A percentile compares a stretch with the other conserved stretches of the same genome.
Evolutionary conservation across 2,113 vertebrate species (phyloP).

Genomic region (Chloebia gouldiae): DNA sequence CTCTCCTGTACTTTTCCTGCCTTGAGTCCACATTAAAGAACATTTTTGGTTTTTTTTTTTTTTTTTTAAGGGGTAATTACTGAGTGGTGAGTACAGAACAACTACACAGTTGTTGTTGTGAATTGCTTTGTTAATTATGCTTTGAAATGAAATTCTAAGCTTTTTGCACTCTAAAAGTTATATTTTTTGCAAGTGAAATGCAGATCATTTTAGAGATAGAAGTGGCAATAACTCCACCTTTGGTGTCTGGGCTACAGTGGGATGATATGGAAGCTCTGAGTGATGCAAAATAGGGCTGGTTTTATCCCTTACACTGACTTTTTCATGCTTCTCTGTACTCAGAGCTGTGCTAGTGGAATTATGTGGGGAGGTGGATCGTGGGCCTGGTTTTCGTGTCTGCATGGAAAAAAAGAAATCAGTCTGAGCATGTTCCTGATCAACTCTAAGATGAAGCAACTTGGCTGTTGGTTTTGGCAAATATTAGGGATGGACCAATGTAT

Average conservation of each 20-base stretch:
- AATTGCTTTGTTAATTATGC: neutral
- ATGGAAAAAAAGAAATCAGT: neutral
- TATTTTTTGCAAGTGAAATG: neutral
- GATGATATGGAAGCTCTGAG: accelerated
- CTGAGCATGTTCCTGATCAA: neutral
- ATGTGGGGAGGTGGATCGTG: accelerated
- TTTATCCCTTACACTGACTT: neutral
- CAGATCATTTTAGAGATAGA: neutral
- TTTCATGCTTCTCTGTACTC: neutral
- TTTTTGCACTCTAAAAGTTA: neutral
- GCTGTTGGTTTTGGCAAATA: neutral
- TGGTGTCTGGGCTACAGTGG: neutral
- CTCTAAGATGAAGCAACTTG: neutral
- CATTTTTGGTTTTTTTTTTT: too few relatives aligned
- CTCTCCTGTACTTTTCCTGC: neutral
- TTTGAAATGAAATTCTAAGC: neutral
- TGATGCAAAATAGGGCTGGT: accelerated
- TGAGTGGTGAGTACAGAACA: neutral
- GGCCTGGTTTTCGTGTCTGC: neutral
- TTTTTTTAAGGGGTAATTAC: neutral
- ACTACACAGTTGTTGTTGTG: neutral
- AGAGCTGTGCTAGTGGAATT: neutral
- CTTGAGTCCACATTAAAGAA: neutral
- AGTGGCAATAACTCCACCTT: neutral
- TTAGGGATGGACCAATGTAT: too few relatives aligned